Conservation (phyloP, 2,113 vertebrate species). For the Amphilophus citrinellus region DNA sequence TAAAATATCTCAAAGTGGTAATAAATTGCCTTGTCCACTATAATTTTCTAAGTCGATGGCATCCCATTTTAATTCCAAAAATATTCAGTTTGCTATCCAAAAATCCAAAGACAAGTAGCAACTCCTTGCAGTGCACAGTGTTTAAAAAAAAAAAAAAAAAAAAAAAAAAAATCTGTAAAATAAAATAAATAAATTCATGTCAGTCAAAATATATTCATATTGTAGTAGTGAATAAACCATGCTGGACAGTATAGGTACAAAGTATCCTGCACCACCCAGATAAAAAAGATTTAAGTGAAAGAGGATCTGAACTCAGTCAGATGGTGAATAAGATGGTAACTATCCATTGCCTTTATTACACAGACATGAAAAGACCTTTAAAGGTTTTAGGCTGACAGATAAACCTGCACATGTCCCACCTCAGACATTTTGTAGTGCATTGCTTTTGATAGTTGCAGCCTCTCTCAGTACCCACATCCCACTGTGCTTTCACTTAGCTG, state of each 20-base stretch:
- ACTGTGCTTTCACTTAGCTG: conserved; percentile 17
- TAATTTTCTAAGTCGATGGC: neutral
- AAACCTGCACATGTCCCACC: neutral
- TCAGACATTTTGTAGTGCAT: conserved; percentile 18
- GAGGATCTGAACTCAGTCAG: neutral
- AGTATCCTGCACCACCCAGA: neutral
- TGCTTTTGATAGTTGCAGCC: conserved; percentile 37
- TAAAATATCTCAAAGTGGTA: neutral
- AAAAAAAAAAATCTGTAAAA: neutral
- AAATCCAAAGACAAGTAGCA: neutral
- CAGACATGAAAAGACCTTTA: neutral
- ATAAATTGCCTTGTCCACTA: neutral
- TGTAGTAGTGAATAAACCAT: neutral
- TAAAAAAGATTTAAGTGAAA: neutral
- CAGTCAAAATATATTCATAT: neutral
- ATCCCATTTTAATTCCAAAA: neutral
- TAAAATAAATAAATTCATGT: neutral
- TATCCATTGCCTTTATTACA: neutral
- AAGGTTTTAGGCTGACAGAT: conserved; percentile 16
- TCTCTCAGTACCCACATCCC: conserved; percentile 59
- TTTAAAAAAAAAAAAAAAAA: neutral
- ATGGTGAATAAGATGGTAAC: neutral
- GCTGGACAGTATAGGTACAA: neutral
- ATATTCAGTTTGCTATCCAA: neutral
- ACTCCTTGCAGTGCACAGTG: neutral